Evolutionary conservation across 2,113 vertebrate species (phyloP).

Genomic region (Hypanus sabinus): DNA sequence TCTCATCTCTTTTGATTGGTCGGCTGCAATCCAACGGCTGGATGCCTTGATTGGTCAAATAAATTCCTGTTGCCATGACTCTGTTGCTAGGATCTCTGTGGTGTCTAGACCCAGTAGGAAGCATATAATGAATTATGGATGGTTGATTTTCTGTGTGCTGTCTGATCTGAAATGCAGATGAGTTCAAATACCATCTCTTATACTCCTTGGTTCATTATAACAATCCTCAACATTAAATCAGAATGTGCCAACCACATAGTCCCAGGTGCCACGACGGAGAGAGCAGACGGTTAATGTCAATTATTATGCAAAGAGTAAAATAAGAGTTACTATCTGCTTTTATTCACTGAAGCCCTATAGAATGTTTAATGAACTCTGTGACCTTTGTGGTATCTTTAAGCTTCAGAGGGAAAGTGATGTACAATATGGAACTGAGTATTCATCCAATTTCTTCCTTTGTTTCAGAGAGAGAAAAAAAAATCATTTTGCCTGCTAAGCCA

Average conservation of each 20-base stretch:
- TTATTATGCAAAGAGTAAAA: conserved; percentile 72
- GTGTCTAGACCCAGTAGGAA: conserved; percentile 71
- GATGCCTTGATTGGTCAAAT: conserved; percentile 59
- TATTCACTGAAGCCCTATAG: conserved; percentile 67
- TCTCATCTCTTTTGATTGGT: conserved; percentile 52
- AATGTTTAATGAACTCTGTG: conserved; percentile 57
- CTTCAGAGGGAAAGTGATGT: not conserved
- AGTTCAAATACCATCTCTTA: conserved; percentile 53
- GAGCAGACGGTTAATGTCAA: conserved; percentile 58
- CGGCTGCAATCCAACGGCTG: conserved; percentile 50
- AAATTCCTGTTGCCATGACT: conserved; percentile 78
- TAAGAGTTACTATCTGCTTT: conserved; percentile 71
- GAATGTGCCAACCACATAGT: conserved; percentile 56
- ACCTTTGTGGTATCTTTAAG: conserved; percentile 46
- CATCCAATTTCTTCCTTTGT: not conserved
- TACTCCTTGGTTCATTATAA: conserved; percentile 62
- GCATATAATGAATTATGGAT: conserved; percentile 91
- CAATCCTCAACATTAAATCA: conserved; percentile 59
- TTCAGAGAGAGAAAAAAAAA: not conserved
- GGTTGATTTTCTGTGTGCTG: conserved; percentile 68
- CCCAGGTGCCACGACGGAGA: conserved; percentile 49
- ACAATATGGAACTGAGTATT: not conserved
- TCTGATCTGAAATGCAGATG: conserved; percentile 88
- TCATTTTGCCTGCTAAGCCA: not conserved
- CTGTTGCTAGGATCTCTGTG: conserved; percentile 76